A percentile compares a stretch with the other conserved stretches of the same genome.
These are phyloP conservation scores for Ypsolopha scabrella DNA, from an alignment of 2,888 invertebrate genomes.

Conservation along the genomic window DNA sequence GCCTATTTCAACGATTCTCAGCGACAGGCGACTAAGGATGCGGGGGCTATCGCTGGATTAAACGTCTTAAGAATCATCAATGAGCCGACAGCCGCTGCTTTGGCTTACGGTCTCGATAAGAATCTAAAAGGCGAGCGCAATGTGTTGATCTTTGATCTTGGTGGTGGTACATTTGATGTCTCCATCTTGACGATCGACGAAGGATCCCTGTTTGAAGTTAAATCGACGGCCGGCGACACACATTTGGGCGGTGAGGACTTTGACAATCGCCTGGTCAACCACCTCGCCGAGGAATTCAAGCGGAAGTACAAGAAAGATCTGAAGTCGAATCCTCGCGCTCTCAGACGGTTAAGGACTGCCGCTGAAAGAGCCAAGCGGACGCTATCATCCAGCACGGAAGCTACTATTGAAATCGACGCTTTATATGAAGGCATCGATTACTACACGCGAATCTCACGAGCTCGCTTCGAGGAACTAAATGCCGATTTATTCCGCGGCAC, in stretches of 20 bases:
- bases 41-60: conserved; percentile 86
- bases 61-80: conserved; percentile 88
- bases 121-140: conserved; percentile 40
- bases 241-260: conserved; percentile 63
- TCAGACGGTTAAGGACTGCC: conserved; percentile 75
- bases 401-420: conserved; percentile 76
- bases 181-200: too few species aligned
- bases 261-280: conserved; percentile 68
- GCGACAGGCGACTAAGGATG: conserved; percentile 84
- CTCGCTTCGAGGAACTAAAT: conserved; percentile 78
- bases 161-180: too few species aligned
- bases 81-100: conserved; percentile 78
- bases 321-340: conserved; percentile 67
- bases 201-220: conserved; percentile 76
- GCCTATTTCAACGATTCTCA: too few species aligned
- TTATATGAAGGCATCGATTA: conserved; percentile 74
- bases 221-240: conserved; percentile 74
- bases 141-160: conserved; percentile 49
- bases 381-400: conserved; percentile 77
- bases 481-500: conserved; percentile 76
- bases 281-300: conserved; percentile 74
- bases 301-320: conserved; percentile 75
- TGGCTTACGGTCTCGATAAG: conserved; percentile 43
- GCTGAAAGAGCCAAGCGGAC: conserved; percentile 79
- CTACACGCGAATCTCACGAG: conserved; percentile 74